phyloP scores from a whole-genome alignment of 2,113 vertebrate genomes.

The Myocastor coypus region DNA sequence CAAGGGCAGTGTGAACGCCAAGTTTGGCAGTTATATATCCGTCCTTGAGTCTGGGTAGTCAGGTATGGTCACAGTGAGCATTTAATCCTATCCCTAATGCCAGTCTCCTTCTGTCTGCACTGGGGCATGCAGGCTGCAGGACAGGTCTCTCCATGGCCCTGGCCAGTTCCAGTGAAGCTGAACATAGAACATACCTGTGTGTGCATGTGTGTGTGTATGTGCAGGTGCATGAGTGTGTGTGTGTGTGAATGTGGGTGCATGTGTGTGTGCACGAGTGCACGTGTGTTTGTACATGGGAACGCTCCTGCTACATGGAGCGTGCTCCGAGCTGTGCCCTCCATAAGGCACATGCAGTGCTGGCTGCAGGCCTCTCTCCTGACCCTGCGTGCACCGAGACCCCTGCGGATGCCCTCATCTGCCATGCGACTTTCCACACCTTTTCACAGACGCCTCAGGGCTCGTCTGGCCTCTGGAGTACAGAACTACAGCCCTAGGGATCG shows the following conservation, averaged over 20 bases:
- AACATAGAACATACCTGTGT: rapidly evolving
- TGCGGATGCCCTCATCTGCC: too few relatives aligned
- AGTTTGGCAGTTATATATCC: background rate
- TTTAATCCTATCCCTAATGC: background rate
- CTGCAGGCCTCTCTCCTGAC: too few relatives aligned
- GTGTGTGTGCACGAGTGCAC: too few relatives aligned
- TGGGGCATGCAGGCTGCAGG: background rate
- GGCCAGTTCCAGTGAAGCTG: background rate
- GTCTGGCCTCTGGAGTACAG: too few relatives aligned
- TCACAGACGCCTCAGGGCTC: too few relatives aligned
- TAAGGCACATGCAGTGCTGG: background rate
- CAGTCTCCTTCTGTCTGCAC: background rate
- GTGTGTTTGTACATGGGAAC: too few relatives aligned
- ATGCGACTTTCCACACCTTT: background rate
- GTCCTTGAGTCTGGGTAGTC: background rate
- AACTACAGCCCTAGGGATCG: background rate
- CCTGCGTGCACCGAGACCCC: rapidly evolving
- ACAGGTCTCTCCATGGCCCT: background rate
- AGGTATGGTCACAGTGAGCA: background rate
- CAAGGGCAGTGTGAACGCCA: background rate
- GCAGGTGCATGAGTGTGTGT: too few relatives aligned
- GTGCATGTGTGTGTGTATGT: background rate
- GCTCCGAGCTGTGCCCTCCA: rapidly evolving
- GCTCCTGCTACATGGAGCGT: rapidly evolving
- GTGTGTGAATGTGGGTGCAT: too few relatives aligned